Conservation (phyloP, 2,888 invertebrate genomes). For the Drosophila koepferae region DNA sequence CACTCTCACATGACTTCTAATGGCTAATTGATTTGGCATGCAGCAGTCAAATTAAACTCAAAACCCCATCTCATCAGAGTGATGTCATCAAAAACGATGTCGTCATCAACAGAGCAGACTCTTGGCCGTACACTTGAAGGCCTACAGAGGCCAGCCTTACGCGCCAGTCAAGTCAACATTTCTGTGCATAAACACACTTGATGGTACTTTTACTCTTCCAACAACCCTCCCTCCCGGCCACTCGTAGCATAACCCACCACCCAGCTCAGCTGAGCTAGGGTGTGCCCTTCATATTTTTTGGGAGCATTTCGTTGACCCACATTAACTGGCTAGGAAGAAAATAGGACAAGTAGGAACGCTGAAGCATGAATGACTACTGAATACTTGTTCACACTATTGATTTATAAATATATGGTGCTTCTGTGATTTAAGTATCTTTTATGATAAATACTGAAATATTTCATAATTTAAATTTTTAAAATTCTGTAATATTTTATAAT, state of each 20-base stretch:
- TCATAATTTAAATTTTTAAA: too few relatives aligned
- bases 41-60: conserved; percentile 38
- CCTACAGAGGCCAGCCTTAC: too few relatives aligned
- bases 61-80: background rate
- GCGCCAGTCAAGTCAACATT: background rate
- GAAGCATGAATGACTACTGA: background rate
- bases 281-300: conserved; percentile 9
- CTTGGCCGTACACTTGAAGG: background rate
- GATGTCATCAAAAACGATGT: conserved; percentile 22
- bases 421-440: background rate
- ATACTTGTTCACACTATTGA: background rate
- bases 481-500: too few relatives aligned
- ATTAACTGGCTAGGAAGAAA: background rate
- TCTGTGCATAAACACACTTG: conserved; percentile 2
- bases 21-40: conserved; percentile 50
- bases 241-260: background rate
- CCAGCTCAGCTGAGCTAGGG: background rate
- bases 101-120: conserved; percentile 19
- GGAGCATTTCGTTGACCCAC: conserved; percentile 1
- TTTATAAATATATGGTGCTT: too few relatives aligned
- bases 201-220: background rate
- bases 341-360: background rate
- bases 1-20: conserved; percentile 17
- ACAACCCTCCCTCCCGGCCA: background rate
- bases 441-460: background rate